Evolutionary conservation across 2,888 invertebrate species (phyloP).

Genomic region (Helicoverpa assulta): DNA sequence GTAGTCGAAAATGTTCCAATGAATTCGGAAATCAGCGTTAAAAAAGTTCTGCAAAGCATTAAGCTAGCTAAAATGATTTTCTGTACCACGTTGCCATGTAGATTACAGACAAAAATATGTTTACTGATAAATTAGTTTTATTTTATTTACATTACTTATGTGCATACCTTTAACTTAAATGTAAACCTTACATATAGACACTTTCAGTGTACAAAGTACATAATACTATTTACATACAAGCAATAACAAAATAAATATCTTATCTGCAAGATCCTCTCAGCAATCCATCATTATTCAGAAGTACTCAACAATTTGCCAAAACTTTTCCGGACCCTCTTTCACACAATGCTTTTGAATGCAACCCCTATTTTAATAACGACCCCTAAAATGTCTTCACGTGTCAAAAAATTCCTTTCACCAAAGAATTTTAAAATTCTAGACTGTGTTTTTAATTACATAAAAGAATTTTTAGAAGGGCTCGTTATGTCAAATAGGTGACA

Average conservation of each 20-base stretch:
- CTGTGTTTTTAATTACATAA: slow-evolving; percentile 72
- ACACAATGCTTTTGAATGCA: not conserved
- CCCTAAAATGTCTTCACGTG: slow-evolving; percentile 40
- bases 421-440: slow-evolving; percentile 57
- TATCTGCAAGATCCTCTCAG: slow-evolving; percentile 1
- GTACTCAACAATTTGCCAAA: slow-evolving; percentile 27
- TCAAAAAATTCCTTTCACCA: slow-evolving; percentile 41
- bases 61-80: too few species aligned
- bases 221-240: too few species aligned
- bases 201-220: too few species aligned
- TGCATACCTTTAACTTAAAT: too few species aligned
- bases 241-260: not conserved
- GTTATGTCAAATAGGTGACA: slow-evolving; percentile 52
- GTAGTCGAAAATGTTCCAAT: not conserved
- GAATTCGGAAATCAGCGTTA: not conserved
- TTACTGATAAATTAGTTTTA: too few species aligned
- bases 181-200: too few species aligned
- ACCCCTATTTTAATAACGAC: slow-evolving; percentile 23
- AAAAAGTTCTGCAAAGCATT: not conserved
- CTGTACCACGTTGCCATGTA: too few species aligned
- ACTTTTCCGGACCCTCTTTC: not conserved
- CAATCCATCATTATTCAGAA: slow-evolving; percentile 21
- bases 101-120: too few species aligned
- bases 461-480: slow-evolving; percentile 65
- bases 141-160: too few species aligned